Evolutionary conservation across 2,888 invertebrate species (phyloP), one percentile per base, ranked within the genome.

Genomic region (Andrena hattorfiana): DNA sequence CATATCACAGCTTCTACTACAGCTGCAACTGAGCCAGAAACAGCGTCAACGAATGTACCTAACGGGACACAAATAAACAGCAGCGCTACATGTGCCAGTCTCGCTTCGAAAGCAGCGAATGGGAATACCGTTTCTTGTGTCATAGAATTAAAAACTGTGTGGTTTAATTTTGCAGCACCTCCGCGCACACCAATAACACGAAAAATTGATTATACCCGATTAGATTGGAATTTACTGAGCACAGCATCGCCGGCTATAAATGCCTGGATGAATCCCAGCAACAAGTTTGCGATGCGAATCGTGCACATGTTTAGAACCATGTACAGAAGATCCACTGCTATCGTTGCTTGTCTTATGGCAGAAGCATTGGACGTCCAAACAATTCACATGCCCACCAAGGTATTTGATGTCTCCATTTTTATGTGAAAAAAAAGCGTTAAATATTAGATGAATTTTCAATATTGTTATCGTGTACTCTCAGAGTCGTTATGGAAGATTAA

Each of bases 111-210:
- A 91, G 95, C 96, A 77, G 87, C 91, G 2, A 96, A 96, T 84
- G 97, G 97, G 42, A 97, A 97, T 91, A 96, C 97, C 0, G 97
- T 98, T 0, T 98, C 98, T 0, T 98, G 98, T 90, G 96, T 97
- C 1, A 97, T 99, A 72, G 98, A 99, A 92, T 94, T 99, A 75
- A 97, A 97, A 93, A 96, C 97, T 0, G 97, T 98, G 62, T 99
- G 99, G 99, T 98, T 99, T 91, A 99, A 99, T 94, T 99, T 99
- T 94, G 99, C 99, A 5, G 99, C 99, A 0, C 99, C 99, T 0
- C 99, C 99, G 0, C 96, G 98, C 83, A 98, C 98, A 1, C 98
- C 99, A 0, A 98, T 98, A 66, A 98, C 98, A 0, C 96, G 98
- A 87, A 98, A 98, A 94, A 98, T 99, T 89, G 99, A 99, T 93